phyloP scores from a whole-genome alignment of 2,888 invertebrate genomes.

The Dynastes grantii region DNA sequence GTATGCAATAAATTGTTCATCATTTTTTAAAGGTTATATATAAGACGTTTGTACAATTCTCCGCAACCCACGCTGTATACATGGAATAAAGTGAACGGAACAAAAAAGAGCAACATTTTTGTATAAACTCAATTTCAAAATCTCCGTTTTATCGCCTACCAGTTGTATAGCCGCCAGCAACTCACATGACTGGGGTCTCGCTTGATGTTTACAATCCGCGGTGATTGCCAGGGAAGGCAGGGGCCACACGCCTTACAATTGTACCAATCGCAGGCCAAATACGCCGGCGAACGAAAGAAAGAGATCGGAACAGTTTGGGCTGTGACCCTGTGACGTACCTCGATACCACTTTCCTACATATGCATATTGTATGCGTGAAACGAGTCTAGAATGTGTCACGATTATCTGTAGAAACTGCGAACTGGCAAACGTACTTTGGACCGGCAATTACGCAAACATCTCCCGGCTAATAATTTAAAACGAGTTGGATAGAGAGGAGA shows the following conservation, averaged over 20 bases:
- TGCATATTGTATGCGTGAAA: background rate
- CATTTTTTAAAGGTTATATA: background rate
- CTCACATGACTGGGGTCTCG: background rate
- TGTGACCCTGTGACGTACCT: slow-evolving; percentile 1
- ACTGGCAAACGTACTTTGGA: background rate
- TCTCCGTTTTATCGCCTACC: background rate
- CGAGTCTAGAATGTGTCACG: background rate
- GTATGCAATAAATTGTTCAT: background rate
- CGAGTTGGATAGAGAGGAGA: too few species aligned
- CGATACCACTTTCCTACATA: background rate
- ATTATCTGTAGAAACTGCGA: background rate
- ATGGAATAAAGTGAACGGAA: background rate
- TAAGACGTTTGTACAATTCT: background rate
- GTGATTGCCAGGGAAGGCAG: too few species aligned
- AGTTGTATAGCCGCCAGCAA: background rate
- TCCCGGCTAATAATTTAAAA: background rate
- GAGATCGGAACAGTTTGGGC: background rate
- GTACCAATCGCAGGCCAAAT: slow-evolving; percentile 9
- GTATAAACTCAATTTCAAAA: background rate
- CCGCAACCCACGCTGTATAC: background rate
- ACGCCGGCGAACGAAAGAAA: background rate
- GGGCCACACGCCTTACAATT: background rate
- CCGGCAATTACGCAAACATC: background rate
- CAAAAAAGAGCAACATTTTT: background rate
- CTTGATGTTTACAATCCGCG: background rate